Percentiles rank a stretch among this genome's conserved stretches.
Evolutionary conservation across 1,140 invertebrate species (phyloP).

Genomic region (Drosophila parabipectinata): DNA sequence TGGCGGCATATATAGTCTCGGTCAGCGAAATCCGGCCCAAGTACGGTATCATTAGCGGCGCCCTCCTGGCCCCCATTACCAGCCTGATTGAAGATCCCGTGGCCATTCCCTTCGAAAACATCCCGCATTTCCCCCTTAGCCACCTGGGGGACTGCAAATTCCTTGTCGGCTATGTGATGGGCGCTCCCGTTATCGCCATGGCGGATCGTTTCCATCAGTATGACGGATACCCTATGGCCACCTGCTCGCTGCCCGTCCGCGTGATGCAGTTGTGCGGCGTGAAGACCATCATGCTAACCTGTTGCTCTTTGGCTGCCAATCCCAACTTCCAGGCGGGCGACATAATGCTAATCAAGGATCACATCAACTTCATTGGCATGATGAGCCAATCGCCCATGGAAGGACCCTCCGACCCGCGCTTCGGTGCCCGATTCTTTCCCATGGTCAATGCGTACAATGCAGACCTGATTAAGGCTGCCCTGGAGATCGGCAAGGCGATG

Average conservation of each 20-base stretch:
- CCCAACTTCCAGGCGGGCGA: constrained; percentile 93
- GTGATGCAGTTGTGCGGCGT: constrained; percentile 98
- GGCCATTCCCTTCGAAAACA: constrained; percentile 91
- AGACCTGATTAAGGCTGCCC: constrained; percentile 88
- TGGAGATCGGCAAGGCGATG: constrained; percentile 89
- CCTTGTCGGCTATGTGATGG: constrained; percentile 92
- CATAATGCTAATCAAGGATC: constrained; percentile 97
- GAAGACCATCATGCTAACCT: constrained; percentile 93
- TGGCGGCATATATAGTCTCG: constrained; percentile 88
- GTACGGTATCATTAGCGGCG: constrained; percentile 96
- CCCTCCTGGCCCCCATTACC: constrained; percentile 92
- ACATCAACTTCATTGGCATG: constrained; percentile 94
- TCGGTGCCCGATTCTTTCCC: constrained; percentile 93
- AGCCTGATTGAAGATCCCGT: constrained; percentile 89
- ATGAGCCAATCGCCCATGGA: constrained; percentile 94
- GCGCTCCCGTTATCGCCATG: constrained; percentile 94
- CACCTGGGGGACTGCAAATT: constrained; percentile 92
- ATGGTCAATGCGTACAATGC: constrained; percentile 94
- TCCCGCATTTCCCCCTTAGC: constrained; percentile 95
- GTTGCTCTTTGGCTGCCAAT: constrained; percentile 97
- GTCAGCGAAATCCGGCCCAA: constrained; percentile 89
- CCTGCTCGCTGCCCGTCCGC: constrained; percentile 95
- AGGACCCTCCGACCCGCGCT: constrained; percentile 96
- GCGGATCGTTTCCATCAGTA: constrained; percentile 97
- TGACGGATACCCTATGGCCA: constrained; percentile 91